Percentiles rank a stretch among this genome's conserved stretches.
Conservation (phyloP, 1,140 invertebrate genomes). For the Carposina sasakii region DNA sequence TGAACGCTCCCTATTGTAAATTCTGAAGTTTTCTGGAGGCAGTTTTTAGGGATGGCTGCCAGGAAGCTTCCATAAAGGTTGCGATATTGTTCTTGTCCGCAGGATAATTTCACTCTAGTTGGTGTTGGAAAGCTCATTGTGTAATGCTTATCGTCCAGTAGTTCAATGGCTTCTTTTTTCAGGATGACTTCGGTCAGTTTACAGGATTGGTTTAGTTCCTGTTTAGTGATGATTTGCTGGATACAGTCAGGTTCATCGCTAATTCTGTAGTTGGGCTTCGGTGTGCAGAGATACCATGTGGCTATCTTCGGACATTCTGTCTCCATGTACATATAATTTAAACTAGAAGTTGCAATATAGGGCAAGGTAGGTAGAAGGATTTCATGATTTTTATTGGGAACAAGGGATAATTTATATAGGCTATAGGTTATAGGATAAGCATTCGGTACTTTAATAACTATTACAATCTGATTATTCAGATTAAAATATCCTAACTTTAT, state of each 20-base stretch:
- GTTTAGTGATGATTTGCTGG: background rate
- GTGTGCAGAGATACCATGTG: background rate
- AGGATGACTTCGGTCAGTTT: constrained; percentile 7
- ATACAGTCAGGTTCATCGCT: background rate
- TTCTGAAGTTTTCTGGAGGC: constrained; percentile 10
- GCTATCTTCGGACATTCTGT: constrained; percentile 2
- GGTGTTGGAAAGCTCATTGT: constrained; percentile 8
- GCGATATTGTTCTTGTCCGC: constrained; percentile 11
- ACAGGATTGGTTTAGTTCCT: constrained; percentile 5
- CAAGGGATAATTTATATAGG: constrained; percentile 20
- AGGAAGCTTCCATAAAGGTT: constrained; percentile 15
- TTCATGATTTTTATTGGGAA: constrained; percentile 13
- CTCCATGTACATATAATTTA: constrained; percentile 11
- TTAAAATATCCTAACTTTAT: constrained; percentile 24
- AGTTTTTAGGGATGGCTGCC: constrained; percentile 13
- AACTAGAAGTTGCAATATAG: constrained; percentile 3
- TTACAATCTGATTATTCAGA: constrained; percentile 13
- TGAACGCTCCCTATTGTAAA: constrained; percentile 15
- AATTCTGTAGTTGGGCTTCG: background rate
- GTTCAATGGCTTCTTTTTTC: constrained; percentile 7
- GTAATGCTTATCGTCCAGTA: constrained; percentile 15
- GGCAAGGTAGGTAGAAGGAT: constrained; percentile 6
- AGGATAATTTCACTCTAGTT: constrained; percentile 10
- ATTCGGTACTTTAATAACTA: constrained; percentile 22
- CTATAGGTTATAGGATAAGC: constrained; percentile 9